A percentile compares a stretch with the other conserved stretches of the same genome.
Conservation (phyloP, 2,113 vertebrate genomes). For the Odocoileus virginianus region DNA sequence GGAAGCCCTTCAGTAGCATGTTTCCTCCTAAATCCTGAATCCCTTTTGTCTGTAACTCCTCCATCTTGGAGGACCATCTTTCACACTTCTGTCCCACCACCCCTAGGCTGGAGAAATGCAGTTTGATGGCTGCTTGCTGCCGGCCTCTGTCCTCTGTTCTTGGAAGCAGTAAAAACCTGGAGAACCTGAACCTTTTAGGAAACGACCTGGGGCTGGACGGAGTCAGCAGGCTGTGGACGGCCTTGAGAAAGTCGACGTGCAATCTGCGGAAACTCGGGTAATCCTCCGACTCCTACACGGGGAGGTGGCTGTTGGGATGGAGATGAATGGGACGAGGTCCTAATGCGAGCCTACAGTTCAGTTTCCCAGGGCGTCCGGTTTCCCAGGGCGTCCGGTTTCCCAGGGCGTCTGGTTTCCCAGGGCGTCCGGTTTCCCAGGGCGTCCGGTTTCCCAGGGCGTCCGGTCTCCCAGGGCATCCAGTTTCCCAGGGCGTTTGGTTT, state of each 20-base stretch:
- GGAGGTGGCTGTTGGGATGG: fast-evolving
- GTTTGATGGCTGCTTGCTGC: neutral
- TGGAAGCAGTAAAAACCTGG: neutral
- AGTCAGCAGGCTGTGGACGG: neutral
- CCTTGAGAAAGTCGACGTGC: neutral
- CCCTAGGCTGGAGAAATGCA: conserved; percentile 8
- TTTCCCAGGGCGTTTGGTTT: too few relatives aligned
- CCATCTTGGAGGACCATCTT: neutral
- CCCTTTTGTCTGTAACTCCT: neutral
- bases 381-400: too few relatives aligned
- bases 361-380: fast-evolving
- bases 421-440: too few relatives aligned
- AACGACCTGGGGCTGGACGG: neutral
- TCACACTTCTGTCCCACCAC: neutral
- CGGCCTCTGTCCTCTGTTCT: neutral
- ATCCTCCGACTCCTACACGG: neutral
- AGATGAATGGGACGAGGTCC: fast-evolving
- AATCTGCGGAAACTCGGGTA: conserved; percentile 9
- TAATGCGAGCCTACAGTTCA: fast-evolving
- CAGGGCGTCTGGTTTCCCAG: too few relatives aligned
- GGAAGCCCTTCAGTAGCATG: neutral
- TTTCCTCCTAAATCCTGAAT: fast-evolving
- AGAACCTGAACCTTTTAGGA: neutral
- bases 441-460: too few relatives aligned
- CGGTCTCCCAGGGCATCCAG: too few relatives aligned